A percentile compares a stretch with the other conserved stretches of the same genome.
These are phyloP conservation scores for Catharus fuscescens DNA, from an alignment of 2,113 vertebrate genomes.

Conservation along the genomic window DNA sequence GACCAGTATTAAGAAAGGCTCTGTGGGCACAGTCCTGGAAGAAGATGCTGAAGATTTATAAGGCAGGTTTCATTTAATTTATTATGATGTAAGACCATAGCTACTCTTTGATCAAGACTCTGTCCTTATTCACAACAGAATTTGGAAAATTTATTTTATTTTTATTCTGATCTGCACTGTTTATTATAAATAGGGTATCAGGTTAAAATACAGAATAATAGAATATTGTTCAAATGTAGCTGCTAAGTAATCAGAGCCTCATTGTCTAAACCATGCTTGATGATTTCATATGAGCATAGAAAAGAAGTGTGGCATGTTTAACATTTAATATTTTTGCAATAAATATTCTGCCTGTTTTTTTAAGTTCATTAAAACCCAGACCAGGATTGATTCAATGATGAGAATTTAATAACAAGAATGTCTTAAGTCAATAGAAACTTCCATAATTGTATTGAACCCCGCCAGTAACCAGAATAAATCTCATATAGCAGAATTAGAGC, in stretches of 20 bases:
- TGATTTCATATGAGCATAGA: constrained; percentile 23
- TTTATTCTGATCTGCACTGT: neutral
- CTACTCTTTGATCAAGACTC: neutral
- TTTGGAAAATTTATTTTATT: neutral
- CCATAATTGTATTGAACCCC: neutral
- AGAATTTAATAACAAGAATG: neutral
- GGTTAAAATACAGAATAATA: neutral
- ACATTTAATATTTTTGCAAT: neutral
- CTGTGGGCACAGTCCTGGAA: too few relatives aligned
- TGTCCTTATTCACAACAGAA: neutral
- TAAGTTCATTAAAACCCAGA: neutral
- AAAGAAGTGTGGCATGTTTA: neutral
- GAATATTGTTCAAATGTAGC: constrained; percentile 25
- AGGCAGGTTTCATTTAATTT: neutral
- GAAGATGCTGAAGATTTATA: neutral
- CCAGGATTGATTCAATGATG: neutral
- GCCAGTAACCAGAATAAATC: neutral
- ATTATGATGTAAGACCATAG: neutral
- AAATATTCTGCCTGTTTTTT: neutral
- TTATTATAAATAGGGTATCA: neutral
- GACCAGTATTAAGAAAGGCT: neutral
- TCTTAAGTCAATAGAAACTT: neutral
- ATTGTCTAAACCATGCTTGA: constrained; percentile 25
- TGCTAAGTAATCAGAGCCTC: constrained; percentile 36
- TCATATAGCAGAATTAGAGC: neutral